phyloP scores from a whole-genome alignment of 2,113 vertebrate species.

The Menura novaehollandiae region DNA sequence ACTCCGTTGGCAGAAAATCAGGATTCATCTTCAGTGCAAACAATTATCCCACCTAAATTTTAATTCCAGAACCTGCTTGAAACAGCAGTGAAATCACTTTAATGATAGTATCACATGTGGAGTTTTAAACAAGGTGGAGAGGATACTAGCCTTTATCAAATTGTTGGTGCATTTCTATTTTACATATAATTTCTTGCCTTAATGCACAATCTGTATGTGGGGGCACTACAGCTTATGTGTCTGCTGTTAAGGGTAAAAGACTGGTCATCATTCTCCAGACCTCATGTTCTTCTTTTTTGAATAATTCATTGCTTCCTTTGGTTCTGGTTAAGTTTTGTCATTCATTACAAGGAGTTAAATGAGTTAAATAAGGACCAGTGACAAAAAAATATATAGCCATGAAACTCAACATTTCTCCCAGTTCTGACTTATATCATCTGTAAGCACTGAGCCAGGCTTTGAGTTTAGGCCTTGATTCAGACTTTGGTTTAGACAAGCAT shows the following conservation, averaged over 20 bases:
- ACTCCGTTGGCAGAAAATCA: not conserved
- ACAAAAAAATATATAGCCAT: not conserved
- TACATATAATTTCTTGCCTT: not conserved
- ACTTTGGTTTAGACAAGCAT: not conserved
- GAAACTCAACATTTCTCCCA: not conserved
- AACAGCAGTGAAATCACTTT: not conserved
- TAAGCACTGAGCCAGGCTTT: not conserved
- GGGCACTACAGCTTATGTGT: accelerated
- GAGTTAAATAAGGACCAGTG: not conserved
- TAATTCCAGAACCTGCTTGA: not conserved
- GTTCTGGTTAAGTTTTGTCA: not conserved
- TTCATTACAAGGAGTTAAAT: too few relatives aligned
- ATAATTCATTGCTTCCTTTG: not conserved
- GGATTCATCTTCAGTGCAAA: not conserved
- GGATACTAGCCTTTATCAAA: not conserved
- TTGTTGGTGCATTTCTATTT: not conserved
- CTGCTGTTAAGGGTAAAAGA: not conserved
- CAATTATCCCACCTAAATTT: not conserved
- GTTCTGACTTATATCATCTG: not conserved
- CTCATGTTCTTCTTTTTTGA: not conserved
- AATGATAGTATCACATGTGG: not conserved
- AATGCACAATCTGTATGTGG: not conserved
- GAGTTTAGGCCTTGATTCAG: not conserved
- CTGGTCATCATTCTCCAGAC: accelerated
- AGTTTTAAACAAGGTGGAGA: not conserved